These are phyloP conservation scores for Trichogramma dendrolimi DNA, from an alignment of 2,888 invertebrate genomes.

Conservation along the genomic window DNA sequence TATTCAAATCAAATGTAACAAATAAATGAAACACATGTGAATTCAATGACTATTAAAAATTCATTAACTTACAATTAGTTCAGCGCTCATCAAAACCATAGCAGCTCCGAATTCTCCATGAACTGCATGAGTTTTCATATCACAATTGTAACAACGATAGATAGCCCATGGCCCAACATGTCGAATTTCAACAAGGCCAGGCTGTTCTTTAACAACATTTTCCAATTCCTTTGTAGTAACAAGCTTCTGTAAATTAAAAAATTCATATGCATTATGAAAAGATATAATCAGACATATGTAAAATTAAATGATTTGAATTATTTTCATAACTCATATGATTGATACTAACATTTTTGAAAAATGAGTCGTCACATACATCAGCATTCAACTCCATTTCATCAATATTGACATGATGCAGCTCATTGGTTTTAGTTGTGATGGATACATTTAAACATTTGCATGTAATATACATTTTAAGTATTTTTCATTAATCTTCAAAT, in stretches of 20 bases:
- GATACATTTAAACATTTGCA: slow-evolving; percentile 76
- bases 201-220: slow-evolving; percentile 58
- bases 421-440: slow-evolving; percentile 60
- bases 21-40: neutral
- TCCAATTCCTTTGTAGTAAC: slow-evolving; percentile 55
- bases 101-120: slow-evolving; percentile 57
- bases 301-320: neutral
- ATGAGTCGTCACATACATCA: slow-evolving; percentile 61
- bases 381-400: slow-evolving; percentile 58
- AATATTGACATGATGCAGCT: slow-evolving; percentile 58
- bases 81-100: slow-evolving; percentile 57
- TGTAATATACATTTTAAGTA: slow-evolving; percentile 52
- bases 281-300: neutral
- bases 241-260: slow-evolving; percentile 51
- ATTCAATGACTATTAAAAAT: neutral
- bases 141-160: slow-evolving; percentile 64
- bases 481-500: no score
- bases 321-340: neutral
- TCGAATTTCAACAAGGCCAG: slow-evolving; percentile 57
- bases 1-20: neutral
- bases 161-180: slow-evolving; percentile 61
- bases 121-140: slow-evolving; percentile 61
- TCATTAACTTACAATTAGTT: slow-evolving; percentile 57
- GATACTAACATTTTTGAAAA: slow-evolving; percentile 64
- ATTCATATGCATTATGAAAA: slow-evolving; percentile 4